These are phyloP conservation scores for Drosophila repletoides DNA, from an alignment of 1,140 invertebrate species.

Conservation along the genomic window DNA sequence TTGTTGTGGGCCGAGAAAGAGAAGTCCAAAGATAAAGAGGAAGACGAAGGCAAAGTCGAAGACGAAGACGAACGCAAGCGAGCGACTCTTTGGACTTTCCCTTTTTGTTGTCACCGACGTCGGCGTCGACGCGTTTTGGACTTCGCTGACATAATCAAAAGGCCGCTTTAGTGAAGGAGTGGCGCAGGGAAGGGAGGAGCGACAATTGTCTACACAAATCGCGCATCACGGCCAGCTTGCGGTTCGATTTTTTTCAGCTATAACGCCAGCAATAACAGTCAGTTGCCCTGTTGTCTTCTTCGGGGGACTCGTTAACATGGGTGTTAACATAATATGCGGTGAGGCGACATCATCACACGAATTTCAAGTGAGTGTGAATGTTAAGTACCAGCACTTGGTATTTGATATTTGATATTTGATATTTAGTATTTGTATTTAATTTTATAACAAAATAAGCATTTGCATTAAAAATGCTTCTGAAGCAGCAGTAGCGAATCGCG, in stretches of 20 bases:
- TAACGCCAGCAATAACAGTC: not conserved
- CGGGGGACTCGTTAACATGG: slow-evolving; percentile 57
- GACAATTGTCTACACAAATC: slow-evolving; percentile 61
- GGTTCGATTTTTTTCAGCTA: slow-evolving; percentile 46
- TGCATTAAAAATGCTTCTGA: slow-evolving; percentile 53
- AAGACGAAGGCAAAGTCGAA: slow-evolving; percentile 6
- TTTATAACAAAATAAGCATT: not conserved
- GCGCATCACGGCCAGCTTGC: slow-evolving; percentile 26
- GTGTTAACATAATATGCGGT: slow-evolving; percentile 50
- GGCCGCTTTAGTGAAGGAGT: slow-evolving; percentile 18
- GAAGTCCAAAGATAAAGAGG: not conserved
- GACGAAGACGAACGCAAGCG: slow-evolving; percentile 8
- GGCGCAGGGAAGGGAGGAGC: not conserved
- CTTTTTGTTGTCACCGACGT: slow-evolving; percentile 61
- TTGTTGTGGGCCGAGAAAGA: not conserved
- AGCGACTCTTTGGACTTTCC: slow-evolving; percentile 69
- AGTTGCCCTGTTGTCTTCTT: slow-evolving; percentile 27
- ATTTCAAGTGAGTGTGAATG: slow-evolving; percentile 39
- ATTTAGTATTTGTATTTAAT: not conserved
- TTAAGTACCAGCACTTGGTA: slow-evolving; percentile 10
- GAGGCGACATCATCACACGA: slow-evolving; percentile 11
- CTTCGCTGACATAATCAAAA: slow-evolving; percentile 66
- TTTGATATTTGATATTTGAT: not conserved
- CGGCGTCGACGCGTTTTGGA: not conserved
- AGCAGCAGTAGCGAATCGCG: not conserved